phyloP scores from a whole-genome alignment of 1,140 invertebrate species.

The Plectus sambesii region DNA sequence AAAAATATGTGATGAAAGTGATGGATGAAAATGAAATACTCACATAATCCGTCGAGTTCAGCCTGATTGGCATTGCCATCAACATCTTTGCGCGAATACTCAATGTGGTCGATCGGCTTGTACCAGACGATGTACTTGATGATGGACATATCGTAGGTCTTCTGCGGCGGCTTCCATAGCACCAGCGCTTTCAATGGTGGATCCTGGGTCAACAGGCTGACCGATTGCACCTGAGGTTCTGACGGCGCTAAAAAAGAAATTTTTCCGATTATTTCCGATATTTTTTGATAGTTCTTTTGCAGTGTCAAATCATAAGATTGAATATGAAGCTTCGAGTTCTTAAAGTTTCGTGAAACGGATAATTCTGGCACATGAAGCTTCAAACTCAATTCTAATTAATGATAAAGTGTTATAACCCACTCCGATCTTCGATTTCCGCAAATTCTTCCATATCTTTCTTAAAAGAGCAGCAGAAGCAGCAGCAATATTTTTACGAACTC shows the following conservation, averaged over 20 bases:
- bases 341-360: too few species aligned
- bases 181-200: conserved; percentile 33
- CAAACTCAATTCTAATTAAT: too few species aligned
- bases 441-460: too few species aligned
- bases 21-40: conserved; percentile 20
- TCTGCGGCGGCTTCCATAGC: conserved; percentile 35
- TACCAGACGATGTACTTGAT: conserved; percentile 36
- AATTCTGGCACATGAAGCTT: too few species aligned
- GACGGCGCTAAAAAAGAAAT: conserved; percentile 30
- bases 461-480: too few species aligned
- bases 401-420: too few species aligned
- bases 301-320: too few species aligned
- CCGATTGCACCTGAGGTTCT: conserved; percentile 36
- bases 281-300: conserved; percentile 11
- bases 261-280: background rate
- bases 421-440: too few species aligned
- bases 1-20: background rate
- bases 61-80: conserved; percentile 21
- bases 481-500: too few species aligned
- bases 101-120: conserved; percentile 22
- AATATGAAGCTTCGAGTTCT: too few species aligned
- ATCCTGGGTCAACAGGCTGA: conserved; percentile 30
- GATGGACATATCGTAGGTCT: conserved; percentile 25
- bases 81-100: conserved; percentile 25
- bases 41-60: conserved; percentile 33